Percentiles rank a stretch among this genome's conserved stretches.
These are phyloP conservation scores for Microhierax caerulescens DNA, from an alignment of 2,797 vertebrate genomes.

Conservation along the genomic window DNA sequence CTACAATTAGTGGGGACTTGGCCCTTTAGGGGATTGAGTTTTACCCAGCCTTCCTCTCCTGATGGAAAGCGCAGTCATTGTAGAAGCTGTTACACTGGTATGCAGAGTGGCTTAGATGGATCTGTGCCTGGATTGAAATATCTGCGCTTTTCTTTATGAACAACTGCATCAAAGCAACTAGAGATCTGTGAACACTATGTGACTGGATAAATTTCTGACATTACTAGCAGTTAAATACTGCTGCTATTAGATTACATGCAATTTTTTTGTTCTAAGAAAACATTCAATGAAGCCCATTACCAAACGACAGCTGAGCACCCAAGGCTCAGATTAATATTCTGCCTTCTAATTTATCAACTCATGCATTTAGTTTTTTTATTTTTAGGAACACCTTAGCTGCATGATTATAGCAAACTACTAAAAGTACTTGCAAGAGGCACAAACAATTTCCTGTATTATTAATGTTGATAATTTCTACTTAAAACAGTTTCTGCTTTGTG, in stretches of 20 bases:
- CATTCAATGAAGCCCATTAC: background rate
- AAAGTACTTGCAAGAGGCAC: background rate
- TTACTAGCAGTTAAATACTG: background rate
- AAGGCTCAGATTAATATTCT: background rate
- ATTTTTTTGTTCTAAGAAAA: background rate
- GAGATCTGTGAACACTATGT: background rate
- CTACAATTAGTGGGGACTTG: background rate
- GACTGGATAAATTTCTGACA: background rate
- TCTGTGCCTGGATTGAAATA: background rate
- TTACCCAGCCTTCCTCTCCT: background rate
- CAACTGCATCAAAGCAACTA: background rate
- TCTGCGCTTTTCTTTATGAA: background rate
- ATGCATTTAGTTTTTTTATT: background rate
- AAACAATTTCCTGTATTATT: background rate
- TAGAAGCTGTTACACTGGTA: background rate
- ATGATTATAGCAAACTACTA: background rate
- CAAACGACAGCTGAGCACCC: background rate
- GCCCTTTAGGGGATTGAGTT: background rate
- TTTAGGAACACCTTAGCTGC: background rate
- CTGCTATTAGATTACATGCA: background rate
- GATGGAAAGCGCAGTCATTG: accelerated
- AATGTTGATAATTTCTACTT: background rate
- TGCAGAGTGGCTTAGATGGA: background rate
- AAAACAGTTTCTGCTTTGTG: background rate
- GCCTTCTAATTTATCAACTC: background rate